phyloP scores from a whole-genome alignment of 2,113 vertebrate species.

The Pantherophis guttatus region DNA sequence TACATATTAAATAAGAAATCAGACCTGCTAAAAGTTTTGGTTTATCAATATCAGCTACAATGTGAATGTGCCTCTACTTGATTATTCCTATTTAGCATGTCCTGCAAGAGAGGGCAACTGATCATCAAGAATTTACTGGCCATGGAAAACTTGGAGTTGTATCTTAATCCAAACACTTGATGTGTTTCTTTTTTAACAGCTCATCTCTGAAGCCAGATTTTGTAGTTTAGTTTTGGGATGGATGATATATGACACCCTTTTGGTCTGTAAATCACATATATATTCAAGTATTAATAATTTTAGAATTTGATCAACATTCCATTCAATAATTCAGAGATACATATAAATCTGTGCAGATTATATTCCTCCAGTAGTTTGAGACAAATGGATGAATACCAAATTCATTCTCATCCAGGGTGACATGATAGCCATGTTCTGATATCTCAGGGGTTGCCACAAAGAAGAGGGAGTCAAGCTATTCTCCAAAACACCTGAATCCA shows the following conservation, averaged over 20 bases:
- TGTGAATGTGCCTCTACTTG: not conserved
- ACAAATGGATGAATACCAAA: not conserved
- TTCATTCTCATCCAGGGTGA: not conserved
- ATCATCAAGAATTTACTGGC: not conserved
- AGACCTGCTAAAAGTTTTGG: not conserved
- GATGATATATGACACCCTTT: not conserved
- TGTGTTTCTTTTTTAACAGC: no score
- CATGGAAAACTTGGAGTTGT: not conserved
- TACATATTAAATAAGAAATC: not conserved
- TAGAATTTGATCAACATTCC: not conserved
- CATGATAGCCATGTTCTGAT: no score
- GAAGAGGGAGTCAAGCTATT: no score
- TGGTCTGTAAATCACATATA: not conserved
- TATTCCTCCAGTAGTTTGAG: not conserved
- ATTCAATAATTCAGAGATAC: not conserved
- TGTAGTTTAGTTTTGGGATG: not conserved
- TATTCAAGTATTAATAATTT: not conserved
- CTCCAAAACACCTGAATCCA: no score
- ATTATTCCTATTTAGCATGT: not conserved
- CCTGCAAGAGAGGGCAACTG: not conserved
- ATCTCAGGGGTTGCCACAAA: no score
- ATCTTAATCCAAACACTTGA: no score
- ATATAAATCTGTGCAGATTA: not conserved
- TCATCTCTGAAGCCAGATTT: not conserved
- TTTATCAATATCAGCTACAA: not conserved